These are phyloP conservation scores for Drosophila siamana DNA, from an alignment of 2,888 invertebrate species.

Conservation along the genomic window DNA sequence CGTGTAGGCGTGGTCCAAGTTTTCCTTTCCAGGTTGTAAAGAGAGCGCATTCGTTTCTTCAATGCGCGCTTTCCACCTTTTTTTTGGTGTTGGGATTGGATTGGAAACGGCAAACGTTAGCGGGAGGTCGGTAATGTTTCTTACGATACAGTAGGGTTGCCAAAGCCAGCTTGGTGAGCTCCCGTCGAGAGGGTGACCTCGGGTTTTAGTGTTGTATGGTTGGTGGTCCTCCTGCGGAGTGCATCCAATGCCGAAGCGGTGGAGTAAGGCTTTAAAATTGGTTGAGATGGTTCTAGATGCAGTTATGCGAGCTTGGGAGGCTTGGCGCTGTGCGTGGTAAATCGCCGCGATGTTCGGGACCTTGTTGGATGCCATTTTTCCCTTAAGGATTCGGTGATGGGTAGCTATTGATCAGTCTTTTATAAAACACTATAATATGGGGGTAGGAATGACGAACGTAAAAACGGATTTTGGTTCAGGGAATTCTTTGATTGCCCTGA, in stretches of 20 bases:
- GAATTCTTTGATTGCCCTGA: not conserved
- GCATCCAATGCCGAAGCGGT: no score
- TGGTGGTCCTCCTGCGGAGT: no score
- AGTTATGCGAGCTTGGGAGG: no score
- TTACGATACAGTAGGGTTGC: not conserved
- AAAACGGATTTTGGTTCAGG: not conserved
- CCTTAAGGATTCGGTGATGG: not conserved
- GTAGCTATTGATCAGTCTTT: not conserved
- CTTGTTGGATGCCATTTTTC: not conserved
- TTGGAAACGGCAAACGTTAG: not conserved
- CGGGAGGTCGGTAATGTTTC: not conserved
- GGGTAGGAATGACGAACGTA: not conserved
- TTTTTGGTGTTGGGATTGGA: constrained; percentile 2
- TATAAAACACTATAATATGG: not conserved
- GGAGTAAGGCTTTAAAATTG: not conserved
- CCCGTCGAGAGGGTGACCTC: no score
- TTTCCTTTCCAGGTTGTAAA: not conserved
- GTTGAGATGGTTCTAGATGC: no score
- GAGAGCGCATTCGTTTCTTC: not conserved
- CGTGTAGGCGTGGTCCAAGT: not conserved
- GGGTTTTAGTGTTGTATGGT: no score
- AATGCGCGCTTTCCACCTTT: not conserved
- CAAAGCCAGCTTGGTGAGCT: no score
- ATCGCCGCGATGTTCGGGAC: no score
- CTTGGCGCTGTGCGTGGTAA: no score